A percentile compares a stretch with the other conserved stretches of the same genome.
These are phyloP conservation scores for Deroplatys truncata DNA, from an alignment of 2,888 invertebrate genomes.

Conservation along the genomic window DNA sequence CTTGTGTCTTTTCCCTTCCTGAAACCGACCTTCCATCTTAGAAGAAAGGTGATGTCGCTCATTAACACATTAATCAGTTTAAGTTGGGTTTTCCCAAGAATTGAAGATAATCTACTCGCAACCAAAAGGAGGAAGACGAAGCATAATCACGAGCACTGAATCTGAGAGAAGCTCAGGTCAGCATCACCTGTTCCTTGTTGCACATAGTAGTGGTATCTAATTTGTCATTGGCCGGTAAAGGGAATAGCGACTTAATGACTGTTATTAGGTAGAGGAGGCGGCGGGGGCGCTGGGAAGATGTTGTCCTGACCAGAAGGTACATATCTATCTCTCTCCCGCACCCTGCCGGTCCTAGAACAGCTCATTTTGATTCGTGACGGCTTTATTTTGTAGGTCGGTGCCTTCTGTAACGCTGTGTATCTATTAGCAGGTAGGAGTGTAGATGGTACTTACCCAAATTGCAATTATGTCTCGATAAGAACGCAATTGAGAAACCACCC, in stretches of 20 bases:
- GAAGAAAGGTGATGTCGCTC: no score
- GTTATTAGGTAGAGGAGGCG: conserved; percentile 1
- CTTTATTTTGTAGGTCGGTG: neutral
- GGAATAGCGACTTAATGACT: conserved; percentile 9
- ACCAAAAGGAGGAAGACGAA: no score
- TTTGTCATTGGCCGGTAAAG: conserved; percentile 9
- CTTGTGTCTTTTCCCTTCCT: no score
- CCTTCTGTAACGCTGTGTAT: neutral
- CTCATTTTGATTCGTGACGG: neutral
- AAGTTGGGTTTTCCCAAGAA: no score
- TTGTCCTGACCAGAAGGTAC: neutral
- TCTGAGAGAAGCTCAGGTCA: neutral
- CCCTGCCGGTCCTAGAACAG: neutral
- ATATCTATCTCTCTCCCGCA: neutral
- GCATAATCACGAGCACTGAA: neutral
- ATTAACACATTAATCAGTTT: no score
- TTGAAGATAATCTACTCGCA: no score
- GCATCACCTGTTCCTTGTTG: neutral
- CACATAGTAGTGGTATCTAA: conserved; percentile 2
- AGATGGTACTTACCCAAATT: no score
- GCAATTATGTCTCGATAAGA: no score
- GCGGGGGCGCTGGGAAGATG: neutral
- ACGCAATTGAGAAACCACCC: no score
- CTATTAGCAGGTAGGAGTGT: neutral
- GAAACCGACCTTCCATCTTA: no score